Conservation (phyloP, 2,113 vertebrate species). For the Toxostoma redivivum region DNA sequence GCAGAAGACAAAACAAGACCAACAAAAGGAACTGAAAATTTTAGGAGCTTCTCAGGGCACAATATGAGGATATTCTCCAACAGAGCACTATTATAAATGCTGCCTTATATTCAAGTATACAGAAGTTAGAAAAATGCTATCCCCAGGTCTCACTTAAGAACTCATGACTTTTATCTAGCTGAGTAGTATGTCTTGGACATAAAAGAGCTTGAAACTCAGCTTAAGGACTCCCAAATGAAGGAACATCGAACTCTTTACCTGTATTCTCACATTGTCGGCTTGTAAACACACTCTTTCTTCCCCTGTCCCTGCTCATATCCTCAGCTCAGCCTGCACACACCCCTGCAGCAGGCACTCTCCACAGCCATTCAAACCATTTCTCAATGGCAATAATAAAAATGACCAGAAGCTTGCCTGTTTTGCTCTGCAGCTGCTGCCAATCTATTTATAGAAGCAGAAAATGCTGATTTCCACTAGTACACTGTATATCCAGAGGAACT, state of each 20-base stretch:
- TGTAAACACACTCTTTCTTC: background rate
- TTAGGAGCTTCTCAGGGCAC: background rate
- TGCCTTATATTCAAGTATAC: background rate
- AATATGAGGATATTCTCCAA: background rate
- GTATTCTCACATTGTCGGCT: background rate
- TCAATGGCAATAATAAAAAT: conserved; percentile 16
- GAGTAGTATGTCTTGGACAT: background rate
- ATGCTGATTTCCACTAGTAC: background rate
- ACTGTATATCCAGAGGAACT: background rate
- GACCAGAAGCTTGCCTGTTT: background rate
- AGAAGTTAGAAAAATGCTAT: background rate
- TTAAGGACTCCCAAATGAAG: background rate
- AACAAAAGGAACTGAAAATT: background rate
- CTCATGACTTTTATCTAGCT: background rate
- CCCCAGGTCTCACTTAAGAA: background rate
- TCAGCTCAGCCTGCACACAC: background rate
- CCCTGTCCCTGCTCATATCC: background rate
- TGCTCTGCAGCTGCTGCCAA: background rate
- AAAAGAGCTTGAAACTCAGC: background rate
- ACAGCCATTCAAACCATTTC: background rate
- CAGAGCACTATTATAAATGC: background rate
- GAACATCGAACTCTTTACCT: background rate
- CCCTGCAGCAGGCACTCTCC: background rate
- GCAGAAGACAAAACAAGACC: background rate
- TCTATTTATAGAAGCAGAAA: conserved; percentile 42